phyloP scores from a whole-genome alignment of 2,888 invertebrate species.

The Campopleginae sp. region DNA sequence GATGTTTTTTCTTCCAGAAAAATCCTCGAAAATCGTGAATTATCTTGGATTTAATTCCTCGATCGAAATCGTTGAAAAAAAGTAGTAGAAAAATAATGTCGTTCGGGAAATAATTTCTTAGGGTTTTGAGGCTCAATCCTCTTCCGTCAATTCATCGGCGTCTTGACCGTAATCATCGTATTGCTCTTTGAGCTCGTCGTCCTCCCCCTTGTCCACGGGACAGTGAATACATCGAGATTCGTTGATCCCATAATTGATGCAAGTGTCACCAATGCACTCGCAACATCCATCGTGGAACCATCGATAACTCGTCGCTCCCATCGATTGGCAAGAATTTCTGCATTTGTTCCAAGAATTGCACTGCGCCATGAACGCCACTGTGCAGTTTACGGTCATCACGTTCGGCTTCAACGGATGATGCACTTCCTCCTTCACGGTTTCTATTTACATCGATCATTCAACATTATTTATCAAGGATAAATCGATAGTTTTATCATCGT shows the following conservation, averaged over 20 bases:
- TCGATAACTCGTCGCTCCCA: slow-evolving; percentile 93
- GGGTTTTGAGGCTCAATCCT: slow-evolving; percentile 69
- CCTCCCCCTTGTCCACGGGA: slow-evolving; percentile 77
- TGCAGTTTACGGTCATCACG: slow-evolving; percentile 92
- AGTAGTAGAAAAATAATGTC: background rate
- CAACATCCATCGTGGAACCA: slow-evolving; percentile 99
- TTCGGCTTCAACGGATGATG: slow-evolving; percentile 86
- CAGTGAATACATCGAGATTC: slow-evolving; percentile 89
- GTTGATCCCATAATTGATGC: slow-evolving; percentile 95
- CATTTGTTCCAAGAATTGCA: slow-evolving; percentile 96
- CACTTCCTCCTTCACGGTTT: slow-evolving; percentile 88
- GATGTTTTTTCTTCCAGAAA: background rate
- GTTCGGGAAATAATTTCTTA: background rate
- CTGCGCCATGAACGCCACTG: slow-evolving; percentile 95
- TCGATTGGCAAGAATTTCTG: slow-evolving; percentile 91
- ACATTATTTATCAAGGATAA: too few relatives aligned
- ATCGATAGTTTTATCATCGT: too few relatives aligned
- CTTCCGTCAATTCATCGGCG: slow-evolving; percentile 86
- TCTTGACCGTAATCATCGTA: slow-evolving; percentile 86
- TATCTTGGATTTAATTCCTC: background rate
- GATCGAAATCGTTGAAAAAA: background rate
- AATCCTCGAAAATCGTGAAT: background rate
- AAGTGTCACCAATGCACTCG: slow-evolving; percentile 95
- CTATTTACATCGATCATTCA: slow-evolving; percentile 83
- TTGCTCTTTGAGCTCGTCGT: slow-evolving; percentile 80